A percentile compares a stretch with the other conserved stretches of the same genome.
Conservation (phyloP, 2,113 vertebrate genomes). For the Megaleporinus macrocephalus region DNA sequence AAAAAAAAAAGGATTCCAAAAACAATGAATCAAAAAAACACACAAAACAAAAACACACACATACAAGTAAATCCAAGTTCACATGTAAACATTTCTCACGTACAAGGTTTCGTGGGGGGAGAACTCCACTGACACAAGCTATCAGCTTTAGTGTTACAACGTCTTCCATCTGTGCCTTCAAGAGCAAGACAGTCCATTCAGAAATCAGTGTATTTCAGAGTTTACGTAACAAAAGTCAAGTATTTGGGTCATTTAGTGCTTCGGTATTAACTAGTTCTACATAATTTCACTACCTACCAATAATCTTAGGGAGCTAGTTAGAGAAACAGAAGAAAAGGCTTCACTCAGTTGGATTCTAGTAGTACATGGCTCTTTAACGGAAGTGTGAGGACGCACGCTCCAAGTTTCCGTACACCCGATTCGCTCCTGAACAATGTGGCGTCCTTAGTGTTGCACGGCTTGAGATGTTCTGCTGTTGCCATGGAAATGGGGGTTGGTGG, state of each 20-base stretch:
- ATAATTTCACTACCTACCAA: constrained; percentile 46
- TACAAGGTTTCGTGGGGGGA: constrained; percentile 26
- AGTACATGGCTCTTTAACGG: constrained; percentile 50
- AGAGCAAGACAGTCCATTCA: constrained; percentile 20
- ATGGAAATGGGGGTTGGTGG: constrained; percentile 43
- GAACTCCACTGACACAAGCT: constrained; percentile 23
- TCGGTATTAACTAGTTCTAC: constrained; percentile 46
- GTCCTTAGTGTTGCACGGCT: constrained; percentile 34
- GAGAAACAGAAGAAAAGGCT: constrained; percentile 29
- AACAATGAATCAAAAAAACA: constrained; percentile 3
- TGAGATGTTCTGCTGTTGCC: constrained; percentile 55
- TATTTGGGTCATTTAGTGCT: constrained; percentile 56
- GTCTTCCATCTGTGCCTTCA: constrained; percentile 43
- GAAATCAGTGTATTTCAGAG: constrained; percentile 40
- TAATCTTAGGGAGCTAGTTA: constrained; percentile 39
- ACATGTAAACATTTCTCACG: constrained; percentile 59
- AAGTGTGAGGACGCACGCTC: constrained; percentile 19
- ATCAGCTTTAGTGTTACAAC: constrained; percentile 39
- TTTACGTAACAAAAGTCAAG: constrained; percentile 47
- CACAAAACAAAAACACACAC: neutral
- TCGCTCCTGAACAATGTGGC: constrained; percentile 24
- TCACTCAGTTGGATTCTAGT: constrained; percentile 36
- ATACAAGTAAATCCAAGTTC: constrained; percentile 56
- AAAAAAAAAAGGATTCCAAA: constrained; percentile 39
- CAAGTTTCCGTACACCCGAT: constrained; percentile 37